Evolutionary conservation across 1,140 invertebrate genomes (phyloP).

Genomic region (Tetragonula clypearis): DNA sequence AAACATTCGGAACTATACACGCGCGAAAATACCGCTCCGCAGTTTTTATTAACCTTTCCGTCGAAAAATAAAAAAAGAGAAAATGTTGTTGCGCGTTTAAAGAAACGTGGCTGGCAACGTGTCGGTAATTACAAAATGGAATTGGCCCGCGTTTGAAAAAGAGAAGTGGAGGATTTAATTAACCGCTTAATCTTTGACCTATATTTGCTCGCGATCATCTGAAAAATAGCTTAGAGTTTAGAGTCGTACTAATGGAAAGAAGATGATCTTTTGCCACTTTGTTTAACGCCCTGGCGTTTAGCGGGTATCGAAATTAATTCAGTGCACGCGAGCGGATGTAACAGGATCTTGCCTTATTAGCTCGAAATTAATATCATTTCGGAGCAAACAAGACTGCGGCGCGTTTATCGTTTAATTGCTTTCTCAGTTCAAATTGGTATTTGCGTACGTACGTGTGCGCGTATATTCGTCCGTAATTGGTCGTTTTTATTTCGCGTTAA

Average conservation of each 20-base stretch:
- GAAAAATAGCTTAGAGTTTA: not conserved
- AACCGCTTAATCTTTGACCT: not conserved
- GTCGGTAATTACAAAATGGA: constrained; percentile 1
- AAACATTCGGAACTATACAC: not conserved
- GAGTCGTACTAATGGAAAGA: not conserved
- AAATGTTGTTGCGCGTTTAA: not conserved
- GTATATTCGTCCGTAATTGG: not conserved
- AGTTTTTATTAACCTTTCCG: not conserved
- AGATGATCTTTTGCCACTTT: not conserved
- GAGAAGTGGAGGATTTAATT: not conserved
- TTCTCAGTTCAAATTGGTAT: not conserved
- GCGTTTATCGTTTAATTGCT: not conserved
- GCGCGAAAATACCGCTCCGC: no score
- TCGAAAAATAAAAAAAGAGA: not conserved
- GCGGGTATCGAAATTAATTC: not conserved
- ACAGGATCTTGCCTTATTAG: not conserved
- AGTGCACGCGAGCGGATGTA: not conserved
- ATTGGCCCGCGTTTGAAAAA: not conserved
- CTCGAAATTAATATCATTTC: not conserved
- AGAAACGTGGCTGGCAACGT: not conserved
- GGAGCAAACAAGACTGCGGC: not conserved
- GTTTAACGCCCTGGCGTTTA: not conserved
- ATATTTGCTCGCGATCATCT: not conserved
- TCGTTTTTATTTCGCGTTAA: not conserved
- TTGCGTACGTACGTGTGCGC: not conserved